These are phyloP conservation scores for Willisornis vidua DNA, from an alignment of 2,113 vertebrate species.

Conservation along the genomic window DNA sequence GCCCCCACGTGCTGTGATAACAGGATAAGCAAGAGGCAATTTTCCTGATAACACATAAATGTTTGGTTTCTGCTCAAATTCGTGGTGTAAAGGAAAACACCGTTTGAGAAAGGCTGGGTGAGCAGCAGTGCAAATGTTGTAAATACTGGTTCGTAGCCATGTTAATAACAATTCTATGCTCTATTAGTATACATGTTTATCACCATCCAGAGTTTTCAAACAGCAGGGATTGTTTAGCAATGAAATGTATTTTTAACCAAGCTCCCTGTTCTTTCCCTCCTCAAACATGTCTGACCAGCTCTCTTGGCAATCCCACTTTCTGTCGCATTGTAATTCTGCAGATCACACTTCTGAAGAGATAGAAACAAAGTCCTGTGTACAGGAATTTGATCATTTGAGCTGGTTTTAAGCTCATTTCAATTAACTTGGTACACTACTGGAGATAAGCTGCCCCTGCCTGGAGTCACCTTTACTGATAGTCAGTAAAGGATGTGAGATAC, in stretches of 20 bases:
- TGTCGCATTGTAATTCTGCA: not conserved
- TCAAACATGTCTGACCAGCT: not conserved
- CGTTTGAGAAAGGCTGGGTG: not conserved
- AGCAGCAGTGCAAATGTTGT: not conserved
- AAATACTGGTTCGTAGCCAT: accelerated
- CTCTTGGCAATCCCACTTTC: not conserved
- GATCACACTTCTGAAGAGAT: not conserved
- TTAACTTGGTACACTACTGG: conserved; percentile 39
- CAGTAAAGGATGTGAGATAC: not conserved
- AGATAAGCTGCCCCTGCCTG: conserved; percentile 39
- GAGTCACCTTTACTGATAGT: conserved; percentile 43
- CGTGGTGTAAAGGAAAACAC: not conserved
- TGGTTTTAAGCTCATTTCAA: conserved; percentile 57
- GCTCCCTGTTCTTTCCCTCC: not conserved
- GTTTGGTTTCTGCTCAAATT: not conserved
- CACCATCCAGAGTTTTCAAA: not conserved
- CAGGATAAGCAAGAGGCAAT: not conserved
- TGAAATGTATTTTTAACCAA: not conserved
- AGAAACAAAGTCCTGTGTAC: not conserved
- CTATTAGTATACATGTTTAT: not conserved
- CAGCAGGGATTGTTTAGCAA: not conserved
- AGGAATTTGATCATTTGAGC: conserved; percentile 33
- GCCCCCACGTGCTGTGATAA: not conserved
- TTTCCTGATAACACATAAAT: not conserved
- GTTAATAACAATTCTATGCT: not conserved